These are phyloP conservation scores for Panagrolaimus sp. DNA, from an alignment of 1,140 invertebrate species.

Conservation along the genomic window DNA sequence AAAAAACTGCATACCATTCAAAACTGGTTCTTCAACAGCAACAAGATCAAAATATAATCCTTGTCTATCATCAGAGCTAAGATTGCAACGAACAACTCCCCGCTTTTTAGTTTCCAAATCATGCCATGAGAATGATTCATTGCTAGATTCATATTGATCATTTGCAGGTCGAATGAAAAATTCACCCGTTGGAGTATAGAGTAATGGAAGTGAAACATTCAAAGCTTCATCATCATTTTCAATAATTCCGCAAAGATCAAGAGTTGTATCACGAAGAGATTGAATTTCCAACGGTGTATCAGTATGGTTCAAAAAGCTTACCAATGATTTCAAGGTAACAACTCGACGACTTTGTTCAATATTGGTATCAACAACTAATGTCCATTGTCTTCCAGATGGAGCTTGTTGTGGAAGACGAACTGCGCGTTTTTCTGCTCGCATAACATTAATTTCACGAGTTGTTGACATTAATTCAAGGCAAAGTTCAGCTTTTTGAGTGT, in stretches of 20 bases:
- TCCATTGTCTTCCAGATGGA: constrained; percentile 68
- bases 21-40: constrained; percentile 78
- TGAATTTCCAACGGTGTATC: constrained; percentile 73
- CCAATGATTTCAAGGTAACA: constrained; percentile 69
- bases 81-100: constrained; percentile 50
- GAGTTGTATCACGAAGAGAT: constrained; percentile 64
- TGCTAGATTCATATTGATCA: constrained; percentile 54
- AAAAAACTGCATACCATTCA: too few relatives aligned
- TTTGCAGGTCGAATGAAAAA: constrained; percentile 69
- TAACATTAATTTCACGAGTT: constrained; percentile 68
- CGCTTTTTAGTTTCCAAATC: constrained; percentile 50
- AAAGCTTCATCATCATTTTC: constrained; percentile 65
- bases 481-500: constrained; percentile 30
- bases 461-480: constrained; percentile 58
- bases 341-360: constrained; percentile 69
- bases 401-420: constrained; percentile 68
- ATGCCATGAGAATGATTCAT: constrained; percentile 57
- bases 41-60: constrained; percentile 65
- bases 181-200: constrained; percentile 77
- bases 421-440: constrained; percentile 78
- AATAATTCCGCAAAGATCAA: constrained; percentile 69
- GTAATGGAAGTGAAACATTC: constrained; percentile 74
- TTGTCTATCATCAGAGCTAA: constrained; percentile 39
- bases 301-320: constrained; percentile 79
- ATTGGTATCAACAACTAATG: constrained; percentile 72